Percentiles rank a stretch among this genome's conserved stretches.
Conservation (phyloP, 92 coral and sea anemone species). For the Muricea muricata region DNA sequence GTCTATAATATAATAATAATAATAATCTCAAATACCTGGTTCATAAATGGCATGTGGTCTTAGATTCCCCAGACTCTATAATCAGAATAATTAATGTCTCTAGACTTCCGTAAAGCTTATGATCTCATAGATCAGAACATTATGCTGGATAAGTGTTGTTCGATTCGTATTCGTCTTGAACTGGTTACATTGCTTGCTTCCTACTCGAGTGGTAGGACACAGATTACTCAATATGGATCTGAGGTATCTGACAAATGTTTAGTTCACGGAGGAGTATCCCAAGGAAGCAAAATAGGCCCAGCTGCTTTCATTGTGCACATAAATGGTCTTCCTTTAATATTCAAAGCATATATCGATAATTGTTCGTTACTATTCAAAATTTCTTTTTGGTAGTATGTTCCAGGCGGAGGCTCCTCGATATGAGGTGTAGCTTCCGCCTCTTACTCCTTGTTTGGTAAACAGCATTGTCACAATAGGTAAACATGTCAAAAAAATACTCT, state of each 20-base stretch:
- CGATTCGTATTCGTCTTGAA: not conserved
- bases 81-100: not conserved
- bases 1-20: too few species aligned
- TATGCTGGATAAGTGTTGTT: not conserved
- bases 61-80: not conserved
- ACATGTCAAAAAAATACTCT: not conserved
- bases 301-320: slow-evolving; percentile 34
- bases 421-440: not conserved
- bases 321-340: slow-evolving; percentile 30
- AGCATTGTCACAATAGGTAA: too few species aligned
- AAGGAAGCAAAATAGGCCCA: not conserved
- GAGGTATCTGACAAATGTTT: not conserved
- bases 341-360: not conserved
- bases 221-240: not conserved
- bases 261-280: not conserved
- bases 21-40: not conserved
- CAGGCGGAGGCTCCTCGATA: not conserved
- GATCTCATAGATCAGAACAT: not conserved
- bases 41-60: not conserved
- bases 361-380: not conserved
- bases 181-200: slow-evolving; percentile 4
- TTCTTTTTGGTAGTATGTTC: not conserved
- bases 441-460: not conserved
- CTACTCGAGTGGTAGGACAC: not conserved
- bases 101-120: slow-evolving; percentile 3